Percentiles rank a stretch among this genome's conserved stretches.
Conservation (phyloP, 2,113 vertebrate species). For the Otus sunia region DNA sequence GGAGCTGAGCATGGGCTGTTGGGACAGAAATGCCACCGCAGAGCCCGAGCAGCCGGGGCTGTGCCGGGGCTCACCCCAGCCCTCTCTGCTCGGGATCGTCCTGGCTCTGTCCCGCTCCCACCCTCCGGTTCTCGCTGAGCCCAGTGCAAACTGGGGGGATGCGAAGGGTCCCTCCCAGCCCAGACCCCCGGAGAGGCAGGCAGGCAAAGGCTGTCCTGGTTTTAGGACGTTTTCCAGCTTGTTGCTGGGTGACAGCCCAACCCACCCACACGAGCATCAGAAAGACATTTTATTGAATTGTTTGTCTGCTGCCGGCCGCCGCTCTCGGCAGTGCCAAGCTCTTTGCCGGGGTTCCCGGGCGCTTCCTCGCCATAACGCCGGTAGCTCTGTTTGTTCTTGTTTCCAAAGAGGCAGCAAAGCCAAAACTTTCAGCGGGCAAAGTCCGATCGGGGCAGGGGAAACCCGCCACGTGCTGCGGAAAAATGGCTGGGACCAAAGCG, state of each 20-base stretch:
- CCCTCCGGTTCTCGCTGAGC: accelerated
- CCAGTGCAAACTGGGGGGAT: background rate
- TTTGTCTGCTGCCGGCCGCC: background rate
- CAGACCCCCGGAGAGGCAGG: background rate
- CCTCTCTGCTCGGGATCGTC: accelerated
- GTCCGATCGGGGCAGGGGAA: background rate
- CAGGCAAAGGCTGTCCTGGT: accelerated
- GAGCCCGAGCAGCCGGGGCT: background rate
- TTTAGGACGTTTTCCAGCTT: background rate
- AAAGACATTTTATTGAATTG: accelerated
- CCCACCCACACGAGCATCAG: background rate
- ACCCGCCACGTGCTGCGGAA: background rate
- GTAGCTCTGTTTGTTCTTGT: background rate
- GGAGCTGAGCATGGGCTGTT: accelerated
- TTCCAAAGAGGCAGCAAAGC: background rate
- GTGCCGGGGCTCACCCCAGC: accelerated
- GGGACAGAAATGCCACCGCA: background rate
- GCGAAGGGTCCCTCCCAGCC: accelerated
- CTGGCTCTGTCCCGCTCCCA: background rate
- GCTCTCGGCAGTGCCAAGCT: background rate
- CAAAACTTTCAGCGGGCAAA: background rate
- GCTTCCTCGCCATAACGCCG: accelerated
- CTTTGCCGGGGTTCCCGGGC: background rate
- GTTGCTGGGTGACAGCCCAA: background rate
- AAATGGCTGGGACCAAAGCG: background rate